Conservation (phyloP, 2,113 vertebrate genomes). For the Chamaetylas fuelleborni region DNA sequence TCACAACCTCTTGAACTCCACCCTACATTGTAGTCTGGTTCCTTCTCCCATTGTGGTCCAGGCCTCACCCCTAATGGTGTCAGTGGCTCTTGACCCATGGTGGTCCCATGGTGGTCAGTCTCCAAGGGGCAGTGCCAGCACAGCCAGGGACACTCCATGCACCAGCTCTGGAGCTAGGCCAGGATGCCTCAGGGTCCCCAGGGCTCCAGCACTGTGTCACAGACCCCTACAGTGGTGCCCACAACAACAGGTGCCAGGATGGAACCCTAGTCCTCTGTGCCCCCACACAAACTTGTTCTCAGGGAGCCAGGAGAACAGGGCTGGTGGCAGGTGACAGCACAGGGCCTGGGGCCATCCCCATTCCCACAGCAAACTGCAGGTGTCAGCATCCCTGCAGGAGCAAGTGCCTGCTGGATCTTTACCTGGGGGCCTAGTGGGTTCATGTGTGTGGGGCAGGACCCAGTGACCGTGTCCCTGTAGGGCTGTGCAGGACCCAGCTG, state of each 20-base stretch:
- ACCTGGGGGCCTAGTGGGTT: neutral
- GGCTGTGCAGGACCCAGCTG: neutral
- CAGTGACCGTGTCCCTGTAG: fast-evolving
- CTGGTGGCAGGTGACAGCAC: neutral
- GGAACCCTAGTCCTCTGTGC: neutral
- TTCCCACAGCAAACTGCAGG: neutral
- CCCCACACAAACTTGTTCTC: neutral
- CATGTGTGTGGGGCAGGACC: neutral
- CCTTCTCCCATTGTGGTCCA: neutral
- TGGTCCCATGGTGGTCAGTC: neutral
- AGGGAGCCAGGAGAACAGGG: neutral
- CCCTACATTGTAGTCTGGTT: neutral
- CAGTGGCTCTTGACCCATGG: neutral
- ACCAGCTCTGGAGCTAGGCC: neutral
- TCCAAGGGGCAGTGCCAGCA: neutral
- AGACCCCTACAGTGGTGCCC: neutral
- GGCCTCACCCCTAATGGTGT: neutral
- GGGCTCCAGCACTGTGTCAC: neutral
- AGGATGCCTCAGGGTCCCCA: neutral
- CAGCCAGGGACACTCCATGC: neutral
- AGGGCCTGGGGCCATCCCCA: neutral
- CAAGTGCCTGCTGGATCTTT: neutral
- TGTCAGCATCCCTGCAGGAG: neutral
- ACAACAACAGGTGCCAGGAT: neutral
- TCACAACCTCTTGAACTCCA: neutral